These are phyloP conservation scores for Euplagia quadripunctaria DNA, from an alignment of 2,888 invertebrate species.

Conservation along the genomic window DNA sequence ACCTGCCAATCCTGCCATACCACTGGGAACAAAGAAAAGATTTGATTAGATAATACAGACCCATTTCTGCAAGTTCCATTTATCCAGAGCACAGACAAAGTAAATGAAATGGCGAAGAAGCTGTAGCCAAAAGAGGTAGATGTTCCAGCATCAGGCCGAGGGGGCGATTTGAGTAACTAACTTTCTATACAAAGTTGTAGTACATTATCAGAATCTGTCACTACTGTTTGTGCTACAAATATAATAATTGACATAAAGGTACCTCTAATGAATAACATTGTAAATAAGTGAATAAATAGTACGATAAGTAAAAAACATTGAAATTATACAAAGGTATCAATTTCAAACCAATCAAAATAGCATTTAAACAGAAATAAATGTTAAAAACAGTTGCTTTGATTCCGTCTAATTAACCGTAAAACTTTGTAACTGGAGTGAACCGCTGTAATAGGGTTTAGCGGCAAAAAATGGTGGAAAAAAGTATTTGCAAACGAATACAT, in stretches of 20 bases:
- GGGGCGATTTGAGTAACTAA: too few relatives aligned
- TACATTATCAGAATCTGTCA: too few relatives aligned
- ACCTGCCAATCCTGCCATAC: constrained; percentile 92
- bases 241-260: background rate
- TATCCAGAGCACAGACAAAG: too few relatives aligned
- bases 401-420: constrained; percentile 44
- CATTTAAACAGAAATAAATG: constrained; percentile 32
- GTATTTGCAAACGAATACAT: constrained; percentile 43
- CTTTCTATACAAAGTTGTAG: too few relatives aligned
- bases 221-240: too few relatives aligned
- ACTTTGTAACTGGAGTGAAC: constrained; percentile 28
- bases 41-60: background rate
- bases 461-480: constrained; percentile 24
- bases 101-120: too few relatives aligned
- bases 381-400: constrained; percentile 38
- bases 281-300: background rate
- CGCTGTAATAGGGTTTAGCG: constrained; percentile 22
- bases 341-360: constrained; percentile 37
- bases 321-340: constrained; percentile 20
- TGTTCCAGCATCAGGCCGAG: too few relatives aligned
- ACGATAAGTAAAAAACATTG: constrained; percentile 2
- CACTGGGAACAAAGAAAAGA: constrained; percentile 81
- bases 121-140: too few relatives aligned
- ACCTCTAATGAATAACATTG: background rate
- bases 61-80: background rate